A percentile compares a stretch with the other conserved stretches of the same genome.
Evolutionary conservation across 2,113 vertebrate genomes (phyloP).

Genomic region (Amphiprion ocellaris): DNA sequence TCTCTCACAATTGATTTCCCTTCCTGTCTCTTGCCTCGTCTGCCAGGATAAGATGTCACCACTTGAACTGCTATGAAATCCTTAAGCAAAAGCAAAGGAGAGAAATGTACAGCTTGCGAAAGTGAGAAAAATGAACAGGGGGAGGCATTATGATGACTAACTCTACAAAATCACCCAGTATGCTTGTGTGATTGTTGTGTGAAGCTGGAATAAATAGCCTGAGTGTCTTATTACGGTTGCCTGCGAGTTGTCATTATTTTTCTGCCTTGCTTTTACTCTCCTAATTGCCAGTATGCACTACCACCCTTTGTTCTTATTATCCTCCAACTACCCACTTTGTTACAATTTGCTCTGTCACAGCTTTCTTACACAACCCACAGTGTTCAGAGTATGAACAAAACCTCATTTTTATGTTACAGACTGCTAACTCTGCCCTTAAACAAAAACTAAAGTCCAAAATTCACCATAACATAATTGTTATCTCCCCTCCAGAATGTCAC

Average conservation of each 20-base stretch:
- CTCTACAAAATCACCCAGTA: neutral
- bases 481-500: constrained; percentile 36
- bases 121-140: constrained; percentile 12
- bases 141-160: constrained; percentile 11
- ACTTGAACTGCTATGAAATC: constrained; percentile 37
- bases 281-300: constrained; percentile 21
- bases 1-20: constrained; percentile 52
- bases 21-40: constrained; percentile 30
- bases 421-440: constrained; percentile 19
- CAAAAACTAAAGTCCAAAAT: constrained; percentile 35
- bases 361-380: constrained; percentile 7
- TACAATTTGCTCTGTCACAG: constrained; percentile 1
- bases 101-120: constrained; percentile 10
- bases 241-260: constrained; percentile 18
- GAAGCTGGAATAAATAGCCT: constrained; percentile 18
- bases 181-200: constrained; percentile 26
- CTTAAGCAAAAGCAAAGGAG: constrained; percentile 9
- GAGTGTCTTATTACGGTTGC: constrained; percentile 5
- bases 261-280: constrained; percentile 20
- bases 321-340: constrained; percentile 12
- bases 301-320: constrained; percentile 27
- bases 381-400: constrained; percentile 32
- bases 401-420: neutral
- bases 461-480: constrained; percentile 51
- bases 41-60: constrained; percentile 38